Base-by-base conservation (phyloP, 2,113 vertebrate genomes). In the Phylloscopus trochilus region DNA sequence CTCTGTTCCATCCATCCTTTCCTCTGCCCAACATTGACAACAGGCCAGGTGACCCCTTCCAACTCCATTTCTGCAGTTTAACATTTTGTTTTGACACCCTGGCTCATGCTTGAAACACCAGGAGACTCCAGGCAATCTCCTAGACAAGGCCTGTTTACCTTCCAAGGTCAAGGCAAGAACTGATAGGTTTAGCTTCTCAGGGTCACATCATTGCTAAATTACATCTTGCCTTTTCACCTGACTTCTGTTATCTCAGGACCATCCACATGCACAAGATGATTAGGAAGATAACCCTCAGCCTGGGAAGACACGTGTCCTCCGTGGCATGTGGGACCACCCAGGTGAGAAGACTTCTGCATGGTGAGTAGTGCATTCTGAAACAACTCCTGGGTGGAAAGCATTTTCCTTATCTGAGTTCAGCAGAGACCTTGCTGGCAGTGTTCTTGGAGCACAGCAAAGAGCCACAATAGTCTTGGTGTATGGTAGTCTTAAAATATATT, bases 311-410 rank as follows among this genome's bases (percentile, higher is more conserved):
- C 0, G 6, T 39, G 56, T 79, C 77, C 2, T 4, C 53, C 43
- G 18, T 56, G 46, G 44, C 75, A 43, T 5, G 3, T 75, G 84
- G 83, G 39, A 72, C 74, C 80, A 77, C 43, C 85, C 91, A 75
- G 83, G 60, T 90, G 80, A 95, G 90, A 96, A 97, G 97, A 93
- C 74, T 88, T 78, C 93, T 97, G 80, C 95, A 96, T 59, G 95
- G 97, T 97, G 77, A 97, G 96, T 96, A 91, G 89, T 21, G 10
- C 83, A 55, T 77, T 90, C 86, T 73, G 70, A 87, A 84, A 60
- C 24, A 72, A 31, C 35, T 74, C 35, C 66, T 39, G 35, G 3
- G 11, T 72, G 26, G 43, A 84, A 69, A 87, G 28, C 16, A 26
- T 70, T 70, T 89, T 74, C 30, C 35, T 89, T 33, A 27, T 31